A percentile compares a stretch with the other conserved stretches of the same genome.
These are phyloP conservation scores for Tragelaphus strepsiceros DNA, from an alignment of 2,113 vertebrate genomes.

Conservation along the genomic window DNA sequence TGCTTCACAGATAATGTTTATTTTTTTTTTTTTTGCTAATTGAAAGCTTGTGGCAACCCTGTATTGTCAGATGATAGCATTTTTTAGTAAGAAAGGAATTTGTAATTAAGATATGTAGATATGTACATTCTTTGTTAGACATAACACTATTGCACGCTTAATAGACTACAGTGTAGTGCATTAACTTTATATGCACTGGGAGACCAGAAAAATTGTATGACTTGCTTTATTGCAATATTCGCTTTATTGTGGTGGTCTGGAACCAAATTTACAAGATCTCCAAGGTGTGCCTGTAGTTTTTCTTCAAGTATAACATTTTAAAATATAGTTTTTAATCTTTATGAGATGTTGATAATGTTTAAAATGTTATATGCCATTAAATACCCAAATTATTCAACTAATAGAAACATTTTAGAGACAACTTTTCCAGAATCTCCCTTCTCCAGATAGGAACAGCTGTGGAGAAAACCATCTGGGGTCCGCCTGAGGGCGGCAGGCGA, in stretches of 20 bases:
- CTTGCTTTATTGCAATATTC: neutral
- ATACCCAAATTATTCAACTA: neutral
- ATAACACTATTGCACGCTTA: neutral
- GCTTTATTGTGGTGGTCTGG: neutral
- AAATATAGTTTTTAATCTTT: neutral
- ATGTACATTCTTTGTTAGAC: neutral
- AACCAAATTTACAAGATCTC: neutral
- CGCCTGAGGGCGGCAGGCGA: accelerated
- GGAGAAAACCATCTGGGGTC: neutral
- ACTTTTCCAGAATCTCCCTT: neutral
- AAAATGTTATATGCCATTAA: neutral
- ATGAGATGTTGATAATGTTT: neutral
- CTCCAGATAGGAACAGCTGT: neutral
- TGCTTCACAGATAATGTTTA: neutral
- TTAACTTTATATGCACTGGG: neutral
- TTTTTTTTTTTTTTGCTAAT: neutral
- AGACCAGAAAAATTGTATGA: neutral
- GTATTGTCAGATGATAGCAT: neutral
- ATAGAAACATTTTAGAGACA: neutral
- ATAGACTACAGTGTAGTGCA: neutral
- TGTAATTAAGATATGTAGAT: neutral
- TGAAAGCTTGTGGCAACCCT: neutral
- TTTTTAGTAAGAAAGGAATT: neutral
- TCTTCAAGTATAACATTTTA: neutral
- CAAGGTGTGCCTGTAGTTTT: neutral